Evolutionary conservation across 2,888 invertebrate genomes (phyloP).

Genomic region (Merodon equestris): DNA sequence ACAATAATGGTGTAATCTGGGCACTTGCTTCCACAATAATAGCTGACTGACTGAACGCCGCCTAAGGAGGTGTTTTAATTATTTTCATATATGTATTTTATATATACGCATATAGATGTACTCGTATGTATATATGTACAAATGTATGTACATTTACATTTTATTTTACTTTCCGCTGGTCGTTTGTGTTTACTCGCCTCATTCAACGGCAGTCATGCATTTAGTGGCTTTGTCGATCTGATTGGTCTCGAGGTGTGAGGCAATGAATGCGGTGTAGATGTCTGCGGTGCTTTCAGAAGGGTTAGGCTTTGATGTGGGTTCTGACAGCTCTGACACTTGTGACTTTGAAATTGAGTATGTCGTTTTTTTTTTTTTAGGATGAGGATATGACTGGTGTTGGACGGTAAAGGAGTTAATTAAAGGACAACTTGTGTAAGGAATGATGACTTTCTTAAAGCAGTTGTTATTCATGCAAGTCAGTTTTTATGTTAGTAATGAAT

Average conservation of each 20-base stretch:
- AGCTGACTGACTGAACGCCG: slow-evolving; percentile 40
- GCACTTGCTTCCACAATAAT: slow-evolving; percentile 40
- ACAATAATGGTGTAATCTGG: slow-evolving; percentile 54
- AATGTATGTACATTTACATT: too few relatives aligned
- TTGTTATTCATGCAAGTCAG: too few relatives aligned
- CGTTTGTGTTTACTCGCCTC: slow-evolving; percentile 11
- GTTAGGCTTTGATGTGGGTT: slow-evolving; percentile 13
- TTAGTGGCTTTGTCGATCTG: slow-evolving; percentile 38
- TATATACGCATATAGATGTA: too few relatives aligned
- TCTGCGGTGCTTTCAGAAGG: background rate
- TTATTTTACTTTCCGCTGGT: too few relatives aligned
- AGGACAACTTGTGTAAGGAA: too few relatives aligned
- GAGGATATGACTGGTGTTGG: too few relatives aligned
- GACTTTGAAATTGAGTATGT: background rate
- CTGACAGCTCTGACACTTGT: slow-evolving; percentile 26
- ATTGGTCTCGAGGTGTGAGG: slow-evolving; percentile 36
- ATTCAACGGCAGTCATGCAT: slow-evolving; percentile 39
- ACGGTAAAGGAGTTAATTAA: too few relatives aligned
- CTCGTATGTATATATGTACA: too few relatives aligned
- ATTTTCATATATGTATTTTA: slow-evolving; percentile 26
- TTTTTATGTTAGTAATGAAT: too few relatives aligned
- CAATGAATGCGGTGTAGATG: slow-evolving; percentile 27
- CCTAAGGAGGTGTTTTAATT: slow-evolving; percentile 59
- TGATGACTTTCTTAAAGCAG: too few relatives aligned
- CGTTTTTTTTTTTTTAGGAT: too few relatives aligned